These are phyloP conservation scores for Phrynosoma platyrhinos DNA, from an alignment of 2,113 vertebrate species.

Conservation along the genomic window DNA sequence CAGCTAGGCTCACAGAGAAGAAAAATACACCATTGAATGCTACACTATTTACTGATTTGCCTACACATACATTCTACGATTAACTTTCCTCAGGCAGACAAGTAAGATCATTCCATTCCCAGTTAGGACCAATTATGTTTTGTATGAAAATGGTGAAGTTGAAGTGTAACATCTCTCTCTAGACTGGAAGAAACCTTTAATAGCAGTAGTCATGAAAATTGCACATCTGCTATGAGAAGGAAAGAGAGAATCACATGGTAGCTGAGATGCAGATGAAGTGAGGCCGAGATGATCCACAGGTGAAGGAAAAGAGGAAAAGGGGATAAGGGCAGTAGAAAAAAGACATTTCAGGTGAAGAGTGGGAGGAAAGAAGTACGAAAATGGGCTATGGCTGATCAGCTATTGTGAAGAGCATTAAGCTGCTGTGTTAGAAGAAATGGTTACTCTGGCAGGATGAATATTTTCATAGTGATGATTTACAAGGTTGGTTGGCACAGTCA, in stretches of 20 bases:
- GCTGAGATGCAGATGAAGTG: background rate
- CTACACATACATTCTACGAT: background rate
- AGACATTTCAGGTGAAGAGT: background rate
- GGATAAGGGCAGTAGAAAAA: no score
- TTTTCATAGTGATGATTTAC: background rate
- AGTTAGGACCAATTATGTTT: constrained; percentile 12
- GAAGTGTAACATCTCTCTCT: background rate
- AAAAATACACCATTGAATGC: background rate
- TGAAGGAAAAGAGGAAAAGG: background rate
- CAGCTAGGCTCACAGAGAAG: background rate
- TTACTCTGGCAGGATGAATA: background rate
- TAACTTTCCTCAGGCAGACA: background rate
- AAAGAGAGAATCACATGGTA: background rate
- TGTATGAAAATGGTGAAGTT: background rate
- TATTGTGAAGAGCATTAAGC: background rate
- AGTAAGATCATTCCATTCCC: background rate
- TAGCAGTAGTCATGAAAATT: background rate
- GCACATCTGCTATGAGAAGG: background rate
- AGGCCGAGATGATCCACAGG: background rate
- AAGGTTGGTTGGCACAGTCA: background rate
- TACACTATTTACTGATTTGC: background rate
- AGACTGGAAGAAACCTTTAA: background rate
- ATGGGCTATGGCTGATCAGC: background rate
- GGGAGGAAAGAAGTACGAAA: background rate
- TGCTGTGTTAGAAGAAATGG: background rate